Conservation (phyloP, 37 sponge, comb jelly and placozoan genomes). For the Cladorhizidae sp. region DNA sequence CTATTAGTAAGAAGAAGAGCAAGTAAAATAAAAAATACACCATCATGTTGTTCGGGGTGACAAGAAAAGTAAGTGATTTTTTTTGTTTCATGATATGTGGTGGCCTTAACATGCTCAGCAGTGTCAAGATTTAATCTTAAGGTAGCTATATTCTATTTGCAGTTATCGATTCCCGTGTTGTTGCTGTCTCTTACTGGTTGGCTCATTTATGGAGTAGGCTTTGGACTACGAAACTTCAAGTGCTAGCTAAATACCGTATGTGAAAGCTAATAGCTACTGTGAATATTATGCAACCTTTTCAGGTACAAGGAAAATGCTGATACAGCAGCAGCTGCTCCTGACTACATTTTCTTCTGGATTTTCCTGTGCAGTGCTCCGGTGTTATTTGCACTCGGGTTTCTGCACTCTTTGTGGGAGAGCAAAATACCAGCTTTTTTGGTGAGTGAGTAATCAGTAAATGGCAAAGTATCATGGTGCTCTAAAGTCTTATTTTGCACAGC, state of each 20-base stretch:
- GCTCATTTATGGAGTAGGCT: conserved; percentile 49
- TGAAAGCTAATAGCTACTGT: neutral
- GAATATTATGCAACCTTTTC: neutral
- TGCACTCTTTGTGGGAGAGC: conserved; percentile 11
- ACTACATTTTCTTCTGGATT: conserved; percentile 27
- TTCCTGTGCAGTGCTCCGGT: conserved; percentile 19
- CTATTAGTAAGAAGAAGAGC: no score
- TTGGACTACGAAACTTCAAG: conserved; percentile 54
- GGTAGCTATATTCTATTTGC: neutral
- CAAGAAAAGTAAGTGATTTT: conserved; percentile 16
- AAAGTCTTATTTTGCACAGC: no score
- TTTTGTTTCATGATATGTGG: neutral
- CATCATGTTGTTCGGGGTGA: conserved; percentile 24
- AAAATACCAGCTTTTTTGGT: conserved; percentile 5
- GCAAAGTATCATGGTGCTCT: neutral
- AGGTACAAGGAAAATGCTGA: conserved; percentile 6
- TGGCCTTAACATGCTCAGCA: no score
- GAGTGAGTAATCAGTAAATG: neutral
- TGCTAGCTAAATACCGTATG: neutral
- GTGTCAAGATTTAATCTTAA: neutral
- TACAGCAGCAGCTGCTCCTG: conserved; percentile 13
- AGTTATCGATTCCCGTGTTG: conserved; percentile 32
- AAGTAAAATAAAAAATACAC: no score
- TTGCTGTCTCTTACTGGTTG: conserved; percentile 46
- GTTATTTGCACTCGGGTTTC: conserved; percentile 9